These are phyloP conservation scores for Mus spretus DNA, from an alignment of 2,797 vertebrate species.

Conservation along the genomic window DNA sequence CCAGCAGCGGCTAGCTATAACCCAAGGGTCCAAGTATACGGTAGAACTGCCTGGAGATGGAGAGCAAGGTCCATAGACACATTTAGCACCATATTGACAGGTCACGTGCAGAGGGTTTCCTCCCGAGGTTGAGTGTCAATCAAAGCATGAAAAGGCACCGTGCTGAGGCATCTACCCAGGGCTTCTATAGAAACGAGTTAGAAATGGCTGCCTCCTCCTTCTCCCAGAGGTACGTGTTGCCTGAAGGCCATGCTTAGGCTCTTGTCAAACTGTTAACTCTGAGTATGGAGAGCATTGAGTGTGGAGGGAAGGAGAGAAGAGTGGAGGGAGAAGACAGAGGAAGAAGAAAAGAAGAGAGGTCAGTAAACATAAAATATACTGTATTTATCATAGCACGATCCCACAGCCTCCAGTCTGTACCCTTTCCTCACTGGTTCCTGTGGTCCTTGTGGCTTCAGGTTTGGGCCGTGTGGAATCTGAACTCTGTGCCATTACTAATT, in stretches of 20 bases:
- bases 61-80: conserved; percentile 88
- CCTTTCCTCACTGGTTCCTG: fast-evolving
- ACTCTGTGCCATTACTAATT: fast-evolving
- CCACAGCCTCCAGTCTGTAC: fast-evolving
- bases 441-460: not conserved
- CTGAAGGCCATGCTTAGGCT: conserved; percentile 89
- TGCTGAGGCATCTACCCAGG: conserved; percentile 92
- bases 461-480: not conserved
- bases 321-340: not conserved
- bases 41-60: conserved; percentile 86
- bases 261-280: conserved; percentile 87
- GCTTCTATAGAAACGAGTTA: conserved; percentile 87
- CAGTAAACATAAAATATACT: not conserved
- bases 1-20: conserved; percentile 81
- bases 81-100: conserved; percentile 94
- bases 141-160: conserved; percentile 92
- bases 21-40: conserved; percentile 82
- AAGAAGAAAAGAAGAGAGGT: not conserved
- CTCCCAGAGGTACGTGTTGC: conserved; percentile 89
- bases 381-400: fast-evolving
- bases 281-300: conserved; percentile 87
- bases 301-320: not conserved
- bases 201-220: conserved; percentile 88
- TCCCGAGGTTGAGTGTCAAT: conserved; percentile 82
- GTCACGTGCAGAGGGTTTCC: conserved; percentile 88